Base-by-base conservation (phyloP, 1,140 invertebrate species). In the Maconellicoccus hirsutus region DNA sequence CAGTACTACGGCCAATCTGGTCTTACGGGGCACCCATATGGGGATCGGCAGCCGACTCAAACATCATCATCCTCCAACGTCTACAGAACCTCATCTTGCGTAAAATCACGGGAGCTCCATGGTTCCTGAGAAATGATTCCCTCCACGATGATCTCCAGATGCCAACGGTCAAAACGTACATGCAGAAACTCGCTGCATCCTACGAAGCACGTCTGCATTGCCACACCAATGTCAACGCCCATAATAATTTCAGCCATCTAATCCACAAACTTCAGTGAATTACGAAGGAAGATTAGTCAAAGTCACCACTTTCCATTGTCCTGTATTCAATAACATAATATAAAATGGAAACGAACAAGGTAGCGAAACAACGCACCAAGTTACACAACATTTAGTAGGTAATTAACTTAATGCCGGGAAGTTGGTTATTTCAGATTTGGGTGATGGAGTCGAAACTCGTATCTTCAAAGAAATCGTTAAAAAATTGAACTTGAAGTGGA, bases 11-110 rank as follows among this genome's bases (percentile, higher is more conserved):
- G 71, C 77, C 78, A 22, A 72, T 78, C 8, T 78, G 78, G 76
- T 75, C 71, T 16, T 78, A 77, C 71, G 78, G 76, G 10, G 75
- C 78, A 3, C 74, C 78, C 72, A 69, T 78, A 8, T 78, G 76
- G 77, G 76, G 76, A 22, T 73, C 69, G 25, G 76, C 77, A 22
- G 74, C 70, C 23, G 73, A 77, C 33, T 74, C 74, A 38, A 77
- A 76, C 38, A 72, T 75, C 33, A 42, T 72, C 23, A 75, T 75
- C 4, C 61, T 77, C 10, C 71, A 78, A 74, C 22, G 63, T 10
- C 8, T 25, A 21, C 71, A 72, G 25, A 69, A 61, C 14, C 69
- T 27, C 21, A 38, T 27, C 23, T 29, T 72, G 19, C 59, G 71
- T 16, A 70, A 22, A 27, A 72, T 72, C 22, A 7, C 61, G 16